phyloP scores from a whole-genome alignment of 2,797 vertebrate species.

The Gadopsis bispinosus region DNA sequence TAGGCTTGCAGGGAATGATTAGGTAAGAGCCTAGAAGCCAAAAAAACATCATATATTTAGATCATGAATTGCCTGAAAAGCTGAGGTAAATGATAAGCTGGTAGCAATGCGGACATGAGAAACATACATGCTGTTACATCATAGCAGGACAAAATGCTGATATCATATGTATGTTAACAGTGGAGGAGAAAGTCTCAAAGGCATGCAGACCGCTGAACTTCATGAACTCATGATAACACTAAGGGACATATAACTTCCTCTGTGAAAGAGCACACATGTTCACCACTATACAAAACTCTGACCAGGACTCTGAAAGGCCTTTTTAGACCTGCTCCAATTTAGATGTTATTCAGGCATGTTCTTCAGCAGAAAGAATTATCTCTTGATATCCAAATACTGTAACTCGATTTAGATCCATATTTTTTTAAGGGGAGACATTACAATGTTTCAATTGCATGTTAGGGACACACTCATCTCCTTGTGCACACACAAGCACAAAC shows the following conservation, averaged over 20 bases:
- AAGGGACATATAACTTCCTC: slow-evolving; percentile 1
- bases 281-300: not conserved
- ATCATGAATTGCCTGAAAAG: not conserved
- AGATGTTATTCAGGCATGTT: not conserved
- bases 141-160: not conserved
- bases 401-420: not conserved
- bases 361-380: not conserved
- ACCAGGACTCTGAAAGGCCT: not conserved
- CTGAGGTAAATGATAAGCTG: not conserved
- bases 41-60: not conserved
- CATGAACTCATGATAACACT: slow-evolving; percentile 11
- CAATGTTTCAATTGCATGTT: not conserved
- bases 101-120: not conserved
- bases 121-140: not conserved
- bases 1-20: not conserved
- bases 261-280: slow-evolving; percentile 13
- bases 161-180: not conserved
- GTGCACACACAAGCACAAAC: no score
- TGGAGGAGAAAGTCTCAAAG: not conserved
- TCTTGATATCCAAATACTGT: not conserved
- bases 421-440: not conserved
- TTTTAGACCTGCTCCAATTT: not conserved
- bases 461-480: not conserved
- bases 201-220: not conserved
- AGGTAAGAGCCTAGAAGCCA: not conserved